phyloP scores from a whole-genome alignment of 2,797 vertebrate species.

The Chelmon rostratus region DNA sequence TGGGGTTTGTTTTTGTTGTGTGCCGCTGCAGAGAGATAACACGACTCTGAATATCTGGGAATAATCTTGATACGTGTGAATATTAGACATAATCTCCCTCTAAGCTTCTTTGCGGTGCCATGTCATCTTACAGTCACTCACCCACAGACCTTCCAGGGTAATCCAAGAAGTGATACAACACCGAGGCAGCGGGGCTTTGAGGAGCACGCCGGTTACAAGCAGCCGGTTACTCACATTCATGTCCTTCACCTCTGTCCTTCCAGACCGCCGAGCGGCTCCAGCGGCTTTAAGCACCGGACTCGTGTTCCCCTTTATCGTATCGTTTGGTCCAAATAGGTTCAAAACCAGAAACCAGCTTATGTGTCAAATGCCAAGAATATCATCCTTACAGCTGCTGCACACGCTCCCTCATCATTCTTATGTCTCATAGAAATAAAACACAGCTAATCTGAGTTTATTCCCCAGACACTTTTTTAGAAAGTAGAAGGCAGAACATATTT shows the following conservation, averaged over 20 bases:
- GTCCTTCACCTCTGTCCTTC: not conserved
- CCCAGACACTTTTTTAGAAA: not conserved
- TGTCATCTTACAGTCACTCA: conserved; percentile 55
- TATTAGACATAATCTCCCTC: conserved; percentile 56
- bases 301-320: not conserved
- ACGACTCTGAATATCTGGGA: conserved; percentile 43
- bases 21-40: conserved; percentile 32
- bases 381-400: not conserved
- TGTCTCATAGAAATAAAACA: conserved; percentile 16
- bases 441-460: not conserved
- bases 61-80: conserved; percentile 63
- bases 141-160: conserved; percentile 27
- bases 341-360: not conserved
- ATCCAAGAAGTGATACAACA: conserved; percentile 46
- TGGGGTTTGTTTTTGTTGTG: not conserved
- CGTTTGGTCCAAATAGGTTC: not conserved
- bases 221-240: not conserved
- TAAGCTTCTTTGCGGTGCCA: conserved; percentile 60
- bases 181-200: not conserved
- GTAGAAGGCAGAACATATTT: conserved; percentile 18
- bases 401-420: not conserved
- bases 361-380: not conserved
- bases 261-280: not conserved
- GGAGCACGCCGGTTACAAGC: not conserved
- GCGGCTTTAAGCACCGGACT: not conserved